phyloP scores from a whole-genome alignment of 2,113 vertebrate genomes.

The Miniopterus natalensis region DNA sequence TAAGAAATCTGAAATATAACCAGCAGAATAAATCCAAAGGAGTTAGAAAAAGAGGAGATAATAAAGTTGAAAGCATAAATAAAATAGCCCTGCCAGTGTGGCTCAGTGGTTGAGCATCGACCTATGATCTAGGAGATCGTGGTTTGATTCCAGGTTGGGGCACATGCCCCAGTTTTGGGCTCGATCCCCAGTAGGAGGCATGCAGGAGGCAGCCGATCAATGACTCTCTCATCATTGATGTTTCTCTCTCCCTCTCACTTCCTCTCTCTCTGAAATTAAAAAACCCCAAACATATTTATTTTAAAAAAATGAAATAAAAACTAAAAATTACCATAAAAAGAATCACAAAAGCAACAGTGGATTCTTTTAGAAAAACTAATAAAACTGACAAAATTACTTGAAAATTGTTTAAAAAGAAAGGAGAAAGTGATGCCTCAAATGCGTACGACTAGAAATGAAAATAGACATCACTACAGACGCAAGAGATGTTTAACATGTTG shows the following conservation, averaged over 20 bases:
- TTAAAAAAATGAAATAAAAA: background rate
- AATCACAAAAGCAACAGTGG: background rate
- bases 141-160: too few relatives aligned
- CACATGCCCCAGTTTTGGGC: too few relatives aligned
- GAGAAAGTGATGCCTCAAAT: background rate
- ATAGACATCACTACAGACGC: background rate
- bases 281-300: too few relatives aligned
- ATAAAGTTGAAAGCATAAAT: slow-evolving; percentile 21
- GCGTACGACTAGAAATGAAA: background rate
- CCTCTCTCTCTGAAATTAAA: too few relatives aligned
- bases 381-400: background rate
- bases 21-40: background rate
- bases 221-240: too few relatives aligned
- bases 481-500: background rate
- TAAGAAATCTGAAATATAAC: background rate
- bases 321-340: background rate
- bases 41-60: background rate
- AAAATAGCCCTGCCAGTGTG: background rate
- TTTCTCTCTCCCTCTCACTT: too few relatives aligned
- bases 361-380: background rate
- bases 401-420: background rate
- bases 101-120: too few relatives aligned
- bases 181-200: too few relatives aligned
- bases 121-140: too few relatives aligned
- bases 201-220: too few relatives aligned